Percentiles rank a stretch among this genome's conserved stretches.
These are phyloP conservation scores for Bombyx mandarina DNA, from an alignment of 1,140 invertebrate species.

Conservation along the genomic window DNA sequence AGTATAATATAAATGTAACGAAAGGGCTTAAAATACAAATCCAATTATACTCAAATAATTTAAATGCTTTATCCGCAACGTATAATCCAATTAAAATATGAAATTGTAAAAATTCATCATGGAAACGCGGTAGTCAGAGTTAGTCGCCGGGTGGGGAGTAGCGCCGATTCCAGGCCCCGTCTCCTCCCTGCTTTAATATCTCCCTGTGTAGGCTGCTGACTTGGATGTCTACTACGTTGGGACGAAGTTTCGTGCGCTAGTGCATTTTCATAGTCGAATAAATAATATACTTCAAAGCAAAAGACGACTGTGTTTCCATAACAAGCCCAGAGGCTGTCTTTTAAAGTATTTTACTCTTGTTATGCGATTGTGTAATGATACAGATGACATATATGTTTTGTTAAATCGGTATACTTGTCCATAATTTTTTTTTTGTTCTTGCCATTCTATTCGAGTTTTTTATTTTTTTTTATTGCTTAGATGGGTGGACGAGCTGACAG, in stretches of 20 bases:
- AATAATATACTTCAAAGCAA: constrained; percentile 8
- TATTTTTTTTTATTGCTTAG: no score
- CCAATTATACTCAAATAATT: neutral
- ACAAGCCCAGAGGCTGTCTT: no score
- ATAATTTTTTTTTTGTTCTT: no score
- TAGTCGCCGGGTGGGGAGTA: constrained; percentile 43
- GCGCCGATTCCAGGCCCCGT: constrained; percentile 3
- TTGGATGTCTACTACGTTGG: constrained; percentile 18
- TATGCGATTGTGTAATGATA: no score
- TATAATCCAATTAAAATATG: constrained; percentile 21
- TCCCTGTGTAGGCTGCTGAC: constrained; percentile 18
- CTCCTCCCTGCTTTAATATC: constrained; percentile 19
- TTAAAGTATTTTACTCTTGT: no score
- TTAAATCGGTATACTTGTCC: no score
- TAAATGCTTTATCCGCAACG: neutral
- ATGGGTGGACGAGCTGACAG: no score
- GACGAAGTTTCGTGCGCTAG: constrained; percentile 27
- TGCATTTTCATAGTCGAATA: constrained; percentile 28
- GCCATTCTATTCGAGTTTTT: no score
- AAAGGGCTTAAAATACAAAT: neutral
- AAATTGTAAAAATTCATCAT: constrained; percentile 38
- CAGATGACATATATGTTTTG: no score
- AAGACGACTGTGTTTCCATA: no score
- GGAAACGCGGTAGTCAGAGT: constrained; percentile 40
- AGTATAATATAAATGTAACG: neutral